Evolutionary conservation across 2,888 invertebrate genomes (phyloP), one percentile per base, ranked within the genome.

Genomic region (Drosophila borborema): DNA sequence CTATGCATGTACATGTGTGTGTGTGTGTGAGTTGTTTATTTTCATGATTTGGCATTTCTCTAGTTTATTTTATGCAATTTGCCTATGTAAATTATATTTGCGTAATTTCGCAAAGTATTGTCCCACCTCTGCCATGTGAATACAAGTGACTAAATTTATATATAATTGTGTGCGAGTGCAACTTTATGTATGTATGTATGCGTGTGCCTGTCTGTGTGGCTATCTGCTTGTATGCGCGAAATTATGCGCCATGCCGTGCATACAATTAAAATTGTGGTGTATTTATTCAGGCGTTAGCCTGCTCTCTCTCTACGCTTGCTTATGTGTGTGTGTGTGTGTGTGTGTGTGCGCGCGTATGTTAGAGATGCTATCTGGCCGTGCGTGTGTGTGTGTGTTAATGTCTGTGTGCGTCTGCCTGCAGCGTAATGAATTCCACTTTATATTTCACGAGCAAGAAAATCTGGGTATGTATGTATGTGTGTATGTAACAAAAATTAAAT

Each of bases 81-180:
- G 53, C 74, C 65, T 77, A 78, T 77, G 77, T 71, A 65, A 77
- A 78, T 77, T 74, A 59, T 74, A 78, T 78, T 78, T 78, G 74
- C 77, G 62, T 71, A 78, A 78, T 78, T 74, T 53, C 43, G 66
- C 69, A 55, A 69, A 69, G 61, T 43, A 77, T 73, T 77, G 68
- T 77, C 54, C 66, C 43, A 53, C 55, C 64, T 60, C 31, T 62
- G 38, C 45, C 69, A 72, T 66, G 66, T 64, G 74, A 71, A 71
- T 62, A 51, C 53, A 49, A 66, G 48, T 59, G 67, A 56, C 66
- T 71, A 38, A 70, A 63, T 54, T 62, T 56, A 23, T 54, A 54
- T 49, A 28, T 8, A 51, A 23, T 16, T 70, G 12, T 38, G 16
- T 23, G 43, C 60, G 36, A 51, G 48, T 60, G 38, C 28, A 20